phyloP scores from a whole-genome alignment of 2,797 vertebrate genomes.

The Pteropus rufus region DNA sequence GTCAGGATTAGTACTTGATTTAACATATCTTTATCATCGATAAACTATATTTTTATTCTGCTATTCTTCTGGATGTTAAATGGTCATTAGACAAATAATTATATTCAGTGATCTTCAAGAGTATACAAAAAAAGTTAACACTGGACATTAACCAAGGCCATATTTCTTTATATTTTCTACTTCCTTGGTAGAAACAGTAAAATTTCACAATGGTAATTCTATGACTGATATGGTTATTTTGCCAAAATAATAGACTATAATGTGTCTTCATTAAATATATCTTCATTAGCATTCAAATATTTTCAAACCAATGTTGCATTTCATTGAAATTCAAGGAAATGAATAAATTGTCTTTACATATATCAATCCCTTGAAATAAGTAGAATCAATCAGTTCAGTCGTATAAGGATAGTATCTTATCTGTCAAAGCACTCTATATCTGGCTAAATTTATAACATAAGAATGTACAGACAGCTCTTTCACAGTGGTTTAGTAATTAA shows the following conservation, averaged over 20 bases:
- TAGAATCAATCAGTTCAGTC: background rate
- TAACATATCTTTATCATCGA: constrained; percentile 82
- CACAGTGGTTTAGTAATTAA: background rate
- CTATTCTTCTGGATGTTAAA: constrained; percentile 72
- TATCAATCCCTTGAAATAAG: background rate
- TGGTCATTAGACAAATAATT: constrained; percentile 68
- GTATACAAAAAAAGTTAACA: constrained; percentile 29
- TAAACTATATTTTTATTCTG: constrained; percentile 63
- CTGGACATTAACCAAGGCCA: constrained; percentile 46
- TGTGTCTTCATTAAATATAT: constrained; percentile 37
- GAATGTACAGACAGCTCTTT: background rate
- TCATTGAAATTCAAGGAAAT: constrained; percentile 43
- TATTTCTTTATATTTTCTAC: constrained; percentile 31
- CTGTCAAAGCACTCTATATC: background rate
- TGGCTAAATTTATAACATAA: background rate
- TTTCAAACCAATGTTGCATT: constrained; percentile 23
- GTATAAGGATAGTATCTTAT: background rate
- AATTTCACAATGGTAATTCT: constrained; percentile 22
- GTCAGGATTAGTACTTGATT: constrained; percentile 81
- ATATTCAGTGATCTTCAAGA: constrained; percentile 64
- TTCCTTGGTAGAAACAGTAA: constrained; percentile 12
- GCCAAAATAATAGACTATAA: background rate
- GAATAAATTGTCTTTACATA: background rate
- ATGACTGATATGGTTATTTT: constrained; percentile 9
- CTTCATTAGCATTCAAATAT: constrained; percentile 44